Evolutionary conservation across 2,888 invertebrate genomes (phyloP).

Genomic region (Pollenia amentaria): DNA sequence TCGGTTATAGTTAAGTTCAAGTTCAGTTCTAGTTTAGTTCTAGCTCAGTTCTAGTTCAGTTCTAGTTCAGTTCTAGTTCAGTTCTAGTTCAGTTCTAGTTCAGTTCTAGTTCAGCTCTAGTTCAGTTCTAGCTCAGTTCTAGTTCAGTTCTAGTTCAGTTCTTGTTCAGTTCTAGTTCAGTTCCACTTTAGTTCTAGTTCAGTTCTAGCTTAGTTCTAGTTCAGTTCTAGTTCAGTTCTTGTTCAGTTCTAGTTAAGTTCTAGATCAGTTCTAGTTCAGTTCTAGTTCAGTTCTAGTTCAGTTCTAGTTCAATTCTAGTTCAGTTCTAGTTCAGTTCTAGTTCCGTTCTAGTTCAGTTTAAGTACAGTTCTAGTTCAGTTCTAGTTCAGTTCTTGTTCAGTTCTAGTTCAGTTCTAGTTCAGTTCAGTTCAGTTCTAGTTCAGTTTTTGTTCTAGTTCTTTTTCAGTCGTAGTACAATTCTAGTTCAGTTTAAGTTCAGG

Average conservation of each 20-base stretch:
- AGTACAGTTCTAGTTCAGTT: not conserved
- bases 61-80: no score
- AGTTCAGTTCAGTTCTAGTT: not conserved
- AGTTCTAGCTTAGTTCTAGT: not conserved
- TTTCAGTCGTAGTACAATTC: no score
- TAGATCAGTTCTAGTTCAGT: not conserved
- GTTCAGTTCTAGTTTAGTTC: no score
- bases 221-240: not conserved
- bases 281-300: not conserved
- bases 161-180: not conserved
- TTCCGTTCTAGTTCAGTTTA: no score
- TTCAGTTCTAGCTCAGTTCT: no score
- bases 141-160: not conserved
- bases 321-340: not conserved
- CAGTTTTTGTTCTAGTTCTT: no score
- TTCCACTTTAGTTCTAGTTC: not conserved
- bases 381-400: not conserved
- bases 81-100: no score
- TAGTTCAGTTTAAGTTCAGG: no score
- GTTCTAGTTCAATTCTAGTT: not conserved
- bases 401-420: not conserved
- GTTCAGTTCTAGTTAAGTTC: no score
- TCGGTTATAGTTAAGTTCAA: no score
- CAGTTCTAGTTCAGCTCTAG: not conserved
- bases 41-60: no score